Base-by-base conservation (phyloP, 1,140 invertebrate species). In the Apolygus lucorum region DNA sequence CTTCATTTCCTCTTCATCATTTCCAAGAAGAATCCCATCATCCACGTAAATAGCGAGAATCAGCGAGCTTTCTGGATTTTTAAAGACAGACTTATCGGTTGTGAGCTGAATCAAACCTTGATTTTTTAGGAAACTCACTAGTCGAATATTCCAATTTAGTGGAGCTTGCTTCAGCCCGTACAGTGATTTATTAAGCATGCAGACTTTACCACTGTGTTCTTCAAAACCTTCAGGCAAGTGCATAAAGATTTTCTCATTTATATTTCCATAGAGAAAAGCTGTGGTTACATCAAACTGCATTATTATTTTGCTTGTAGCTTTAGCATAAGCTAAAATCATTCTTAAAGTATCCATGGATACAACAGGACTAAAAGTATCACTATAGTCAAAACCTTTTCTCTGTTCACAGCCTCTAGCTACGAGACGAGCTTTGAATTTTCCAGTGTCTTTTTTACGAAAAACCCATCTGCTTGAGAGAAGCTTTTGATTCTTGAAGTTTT, bases 101-200 rank as follows among this genome's bases (percentile, higher is more conserved):
- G 63, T 22, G 2, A 26, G 54, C 49, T 28, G 49, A 28, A 54
- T 69, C 14, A 69, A 65, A n/a, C 68, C 68, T 27, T 64, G 13
- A 22, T 65, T 28, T 4, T 25, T 22, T 62, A 71, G 59, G 66
- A 64, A 65, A 2, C 28, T 59, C 0, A 25, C 14, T 25, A 72
- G 66, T 68, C 27, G 27, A 49, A 64, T 8, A 63, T 77, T 68
- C 78, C 77, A 80, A 49, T 65, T 65, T 63, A 75, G 67, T 1
- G 74, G 74, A 0, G 76, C 74, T 70, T 80, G 77, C 74, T 80
- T 81, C 27, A 81, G 72, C 0, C 79, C 79, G 77, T 81, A 80
- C 0, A 81, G 49, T 27, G 76, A 75, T 73, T 78, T 80, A 4
- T 78, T 76, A 52, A 81, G 70, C 54, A 67, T 64, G 71, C 75